Base-by-base conservation (phyloP, 2,113 vertebrate species). In the Dipodomys stephensi region DNA sequence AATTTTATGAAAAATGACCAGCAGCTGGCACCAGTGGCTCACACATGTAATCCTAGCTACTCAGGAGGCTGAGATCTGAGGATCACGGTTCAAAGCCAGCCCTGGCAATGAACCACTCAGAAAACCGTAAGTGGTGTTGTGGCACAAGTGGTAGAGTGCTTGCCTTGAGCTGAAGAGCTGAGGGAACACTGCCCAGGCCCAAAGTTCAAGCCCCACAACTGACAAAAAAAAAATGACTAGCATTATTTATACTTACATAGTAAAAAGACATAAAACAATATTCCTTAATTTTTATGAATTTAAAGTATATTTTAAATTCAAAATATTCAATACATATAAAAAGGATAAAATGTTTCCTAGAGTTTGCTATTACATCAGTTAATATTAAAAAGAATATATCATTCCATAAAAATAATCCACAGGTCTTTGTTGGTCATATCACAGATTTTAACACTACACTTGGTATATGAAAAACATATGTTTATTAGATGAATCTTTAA, bases 261-360 rank as follows among this genome's bases (percentile, higher is more conserved):
- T 73, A 10, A 89, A 92, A 83, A 76, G 22, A 79, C 46, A 88
- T 2, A 81, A 78, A 96, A 18, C 65, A 89, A 11, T 71, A 12
- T 0, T 65, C 15, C 49, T 60, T 87, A 80, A 88, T 72, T 57
- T 74, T 76, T 90, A 74, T 72, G 7, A 87, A 90, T 62, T 94
- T 81, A 57, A 85, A 62, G 20, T 57, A 81, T 6, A 35, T 94
- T 67, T 83, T 83, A 65, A 79, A 68, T 28, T n/a, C 39, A 91
- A 95, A 87, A 46, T 67, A 87, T 13, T 83, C 6, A 73, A 49
- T 68, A 39, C 7, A 23, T 72, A 1, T 46, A 27, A 80, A 77
- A 64, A 19, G 6, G n/a, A 27, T 72, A 85, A 88, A 88, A 86
- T 60, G 6, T 15, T 73, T 64, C 11, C 6, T 6, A 68, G 3